Evolutionary conservation across 2,888 invertebrate species (phyloP).

Genomic region (Allolobophora icterica): DNA sequence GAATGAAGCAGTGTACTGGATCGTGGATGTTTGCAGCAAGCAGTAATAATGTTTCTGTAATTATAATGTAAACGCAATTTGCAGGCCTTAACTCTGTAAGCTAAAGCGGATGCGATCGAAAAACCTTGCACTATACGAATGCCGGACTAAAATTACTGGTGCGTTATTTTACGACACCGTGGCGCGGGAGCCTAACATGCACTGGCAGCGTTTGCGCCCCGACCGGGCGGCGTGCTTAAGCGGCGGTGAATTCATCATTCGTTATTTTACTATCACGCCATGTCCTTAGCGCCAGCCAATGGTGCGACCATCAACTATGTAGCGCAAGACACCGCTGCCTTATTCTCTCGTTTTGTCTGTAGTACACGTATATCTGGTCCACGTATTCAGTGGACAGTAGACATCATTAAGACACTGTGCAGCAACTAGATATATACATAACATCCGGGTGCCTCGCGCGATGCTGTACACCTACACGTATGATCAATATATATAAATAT

Average conservation of each 20-base stretch:
- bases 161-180: background rate
- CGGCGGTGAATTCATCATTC: conserved; percentile 4
- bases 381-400: background rate
- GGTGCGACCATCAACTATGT: conserved; percentile 21
- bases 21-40: no score
- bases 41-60: background rate
- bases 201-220: background rate
- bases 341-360: background rate
- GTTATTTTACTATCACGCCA: background rate
- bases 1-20: no score
- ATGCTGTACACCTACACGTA: background rate
- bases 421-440: background rate
- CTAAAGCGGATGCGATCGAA: background rate
- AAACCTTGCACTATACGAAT: background rate
- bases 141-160: background rate
- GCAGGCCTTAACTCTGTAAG: background rate
- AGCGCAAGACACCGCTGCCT: background rate
- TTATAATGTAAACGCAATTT: background rate
- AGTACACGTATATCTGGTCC: background rate
- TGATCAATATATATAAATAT: background rate
- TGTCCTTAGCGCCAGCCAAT: conserved; percentile 23
- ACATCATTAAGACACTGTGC: background rate
- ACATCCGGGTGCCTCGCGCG: background rate
- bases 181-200: background rate
- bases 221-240: background rate